Conservation (phyloP, 2,113 vertebrate species). For the Hyperoodon ampullatus region DNA sequence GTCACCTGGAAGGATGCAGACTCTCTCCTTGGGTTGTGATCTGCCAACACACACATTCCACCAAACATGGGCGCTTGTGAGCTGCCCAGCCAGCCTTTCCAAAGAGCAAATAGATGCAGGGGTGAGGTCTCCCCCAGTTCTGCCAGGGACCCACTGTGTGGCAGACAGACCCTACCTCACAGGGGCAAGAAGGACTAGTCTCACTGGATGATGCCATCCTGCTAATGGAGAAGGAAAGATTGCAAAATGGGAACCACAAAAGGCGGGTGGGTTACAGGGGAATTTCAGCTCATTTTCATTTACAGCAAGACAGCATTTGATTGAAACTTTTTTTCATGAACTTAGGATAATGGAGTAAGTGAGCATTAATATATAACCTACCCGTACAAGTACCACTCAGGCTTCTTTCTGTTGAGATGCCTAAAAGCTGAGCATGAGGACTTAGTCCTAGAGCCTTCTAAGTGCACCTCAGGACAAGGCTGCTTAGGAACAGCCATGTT, state of each 20-base stretch:
- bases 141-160: background rate
- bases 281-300: background rate
- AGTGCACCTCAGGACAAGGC: background rate
- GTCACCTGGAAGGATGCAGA: background rate
- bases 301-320: background rate
- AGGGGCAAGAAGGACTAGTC: background rate
- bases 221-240: background rate
- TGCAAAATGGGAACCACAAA: background rate
- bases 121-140: background rate
- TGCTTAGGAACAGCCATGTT: background rate
- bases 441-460: background rate
- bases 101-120: background rate
- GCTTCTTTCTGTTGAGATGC: background rate
- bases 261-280: background rate
- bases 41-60: background rate
- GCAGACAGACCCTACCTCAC: background rate
- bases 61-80: background rate
- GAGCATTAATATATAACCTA: background rate
- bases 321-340: background rate
- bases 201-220: background rate
- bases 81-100: background rate
- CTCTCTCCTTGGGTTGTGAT: background rate
- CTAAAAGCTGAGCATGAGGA: background rate
- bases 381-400: background rate
- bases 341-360: background rate